Evolutionary conservation across 2,888 invertebrate genomes (phyloP), one percentile per base, ranked within the genome.

Genomic region (Platycheirus rosarum): DNA sequence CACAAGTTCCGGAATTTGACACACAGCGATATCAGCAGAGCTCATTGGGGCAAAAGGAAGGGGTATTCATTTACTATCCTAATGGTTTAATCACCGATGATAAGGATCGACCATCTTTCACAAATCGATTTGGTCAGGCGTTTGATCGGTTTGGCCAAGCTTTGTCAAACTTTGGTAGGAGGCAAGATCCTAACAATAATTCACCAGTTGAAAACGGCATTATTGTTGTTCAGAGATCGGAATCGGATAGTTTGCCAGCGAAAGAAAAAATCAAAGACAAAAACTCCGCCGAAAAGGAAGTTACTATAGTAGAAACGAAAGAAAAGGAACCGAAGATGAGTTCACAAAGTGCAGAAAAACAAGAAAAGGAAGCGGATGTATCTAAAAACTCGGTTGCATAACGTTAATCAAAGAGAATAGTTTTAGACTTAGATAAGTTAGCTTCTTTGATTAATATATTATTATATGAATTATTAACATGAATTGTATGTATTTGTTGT

Each of bases 61-160:
- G 66, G 7, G 18, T 70, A 20, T 62, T 70, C 2, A 44, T 80
- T 3, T 80, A 80, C 46, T 80, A 80, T 13, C 80, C 80, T 0
- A 63, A 74, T 8, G 75, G 42, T 3, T 8, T 75, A 1, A 20
- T 57, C 2, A 53, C 18, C 4, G 37, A 63, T 0, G 20, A 35
- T 3, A 46, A 55, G 2, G 44, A 65, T n/a, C 80, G 70, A 7
- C 70, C 65, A 7, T 16, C 80, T n/a, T 66, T 76, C 2, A 70
- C 23, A 9, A 40, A 70, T 26, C 80, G 80, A 1, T 18, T 80
- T 48, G 66, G 62, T 0, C 76, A 76, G 37, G 80, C 48, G 7
- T 37, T 80, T 6, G 80, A 80, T 66, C 75, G 80, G 5, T 49
- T 79, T 13, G 79, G 79, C n/a, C 68, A 74, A 18, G 75, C 9